A percentile compares a stretch with the other conserved stretches of the same genome.
Evolutionary conservation across 2,113 vertebrate genomes (phyloP).

Genomic region (Irena cyanogastra): DNA sequence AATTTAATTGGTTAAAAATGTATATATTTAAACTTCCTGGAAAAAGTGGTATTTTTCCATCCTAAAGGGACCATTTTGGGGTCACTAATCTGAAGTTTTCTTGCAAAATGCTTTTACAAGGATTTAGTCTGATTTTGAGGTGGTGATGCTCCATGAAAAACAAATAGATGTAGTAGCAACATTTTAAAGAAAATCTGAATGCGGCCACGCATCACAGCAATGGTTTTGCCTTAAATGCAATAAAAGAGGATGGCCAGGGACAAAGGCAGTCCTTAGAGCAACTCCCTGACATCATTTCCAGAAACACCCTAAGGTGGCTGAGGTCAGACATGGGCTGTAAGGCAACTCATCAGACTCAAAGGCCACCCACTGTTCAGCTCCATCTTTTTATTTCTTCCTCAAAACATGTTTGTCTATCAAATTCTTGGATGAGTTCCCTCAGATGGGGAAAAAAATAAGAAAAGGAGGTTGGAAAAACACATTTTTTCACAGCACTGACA

Average conservation of each 20-base stretch:
- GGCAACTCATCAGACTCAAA: neutral
- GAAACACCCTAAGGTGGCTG: accelerated
- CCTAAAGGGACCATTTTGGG: neutral
- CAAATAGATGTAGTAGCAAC: neutral
- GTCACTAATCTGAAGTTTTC: neutral
- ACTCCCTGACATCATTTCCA: neutral
- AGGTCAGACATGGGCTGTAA: neutral
- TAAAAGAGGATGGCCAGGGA: neutral
- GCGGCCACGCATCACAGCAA: neutral
- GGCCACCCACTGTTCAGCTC: neutral
- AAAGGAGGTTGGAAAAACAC: neutral
- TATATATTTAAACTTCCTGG: neutral
- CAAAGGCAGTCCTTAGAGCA: neutral
- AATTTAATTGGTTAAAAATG: neutral
- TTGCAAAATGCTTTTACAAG: neutral
- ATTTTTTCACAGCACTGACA: neutral
- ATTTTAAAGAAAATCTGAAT: neutral
- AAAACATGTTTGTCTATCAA: neutral
- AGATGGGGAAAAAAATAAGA: neutral
- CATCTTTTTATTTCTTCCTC: neutral
- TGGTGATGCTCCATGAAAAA: neutral
- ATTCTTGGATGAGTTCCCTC: neutral
- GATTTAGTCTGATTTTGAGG: neutral
- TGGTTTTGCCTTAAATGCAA: neutral
- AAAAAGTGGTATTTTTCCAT: neutral